A percentile compares a stretch with the other conserved stretches of the same genome.
phyloP scores from a whole-genome alignment of 2,888 invertebrate species.

The Drosophila helvetica region DNA sequence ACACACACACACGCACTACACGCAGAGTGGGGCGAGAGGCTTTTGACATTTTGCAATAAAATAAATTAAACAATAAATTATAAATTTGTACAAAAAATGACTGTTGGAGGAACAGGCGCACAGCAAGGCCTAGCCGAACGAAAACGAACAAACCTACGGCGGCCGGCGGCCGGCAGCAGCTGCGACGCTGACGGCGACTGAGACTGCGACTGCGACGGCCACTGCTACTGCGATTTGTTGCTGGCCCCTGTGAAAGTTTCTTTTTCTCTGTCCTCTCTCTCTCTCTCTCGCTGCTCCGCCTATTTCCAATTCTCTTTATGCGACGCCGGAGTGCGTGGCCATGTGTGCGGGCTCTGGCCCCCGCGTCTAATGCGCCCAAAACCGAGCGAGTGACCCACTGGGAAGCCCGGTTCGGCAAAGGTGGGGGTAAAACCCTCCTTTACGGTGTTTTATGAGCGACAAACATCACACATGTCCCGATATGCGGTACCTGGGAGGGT shows the following conservation, averaged over 20 bases:
- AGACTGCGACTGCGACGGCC: conserved; percentile 5
- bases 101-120: conserved; percentile 72
- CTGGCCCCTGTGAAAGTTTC: conserved; percentile 47
- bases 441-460: conserved; percentile 10
- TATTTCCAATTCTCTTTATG: conserved; percentile 18
- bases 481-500: neutral
- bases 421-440: conserved; percentile 5
- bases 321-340: conserved; percentile 26
- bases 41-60: conserved; percentile 74
- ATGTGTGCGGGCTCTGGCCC: conserved; percentile 12
- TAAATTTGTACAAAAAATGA: conserved; percentile 81
- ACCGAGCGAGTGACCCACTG: conserved; percentile 19
- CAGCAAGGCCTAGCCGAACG: conserved; percentile 49
- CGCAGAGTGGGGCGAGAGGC: conserved; percentile 1
- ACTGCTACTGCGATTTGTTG: conserved; percentile 23
- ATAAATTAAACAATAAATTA: conserved; percentile 80
- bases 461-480: conserved; percentile 10
- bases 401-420: conserved; percentile 1
- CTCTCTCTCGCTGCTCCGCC: conserved; percentile 5
- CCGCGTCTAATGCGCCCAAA: conserved; percentile 26
- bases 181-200: conserved; percentile 16
- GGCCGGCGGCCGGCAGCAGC: conserved; percentile 15
- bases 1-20: neutral
- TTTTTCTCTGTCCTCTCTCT: conserved; percentile 20
- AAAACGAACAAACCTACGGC: conserved; percentile 1